A percentile compares a stretch with the other conserved stretches of the same genome.
These are phyloP conservation scores for Ophioninae sp. DNA, from an alignment of 2,888 invertebrate species.

Conservation along the genomic window DNA sequence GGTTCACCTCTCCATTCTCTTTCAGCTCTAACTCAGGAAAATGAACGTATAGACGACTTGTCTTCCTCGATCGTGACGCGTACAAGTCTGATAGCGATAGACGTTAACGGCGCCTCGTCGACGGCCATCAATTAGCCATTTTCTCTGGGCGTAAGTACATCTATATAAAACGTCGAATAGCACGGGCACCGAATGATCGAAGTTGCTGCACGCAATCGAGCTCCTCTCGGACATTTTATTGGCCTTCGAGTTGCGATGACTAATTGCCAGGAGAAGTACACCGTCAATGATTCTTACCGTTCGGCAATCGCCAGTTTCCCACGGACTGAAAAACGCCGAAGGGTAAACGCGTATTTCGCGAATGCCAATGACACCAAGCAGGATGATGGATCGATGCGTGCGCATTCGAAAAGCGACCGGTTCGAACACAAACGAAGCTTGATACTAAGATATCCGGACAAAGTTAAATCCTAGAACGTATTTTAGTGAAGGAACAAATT, in stretches of 20 bases:
- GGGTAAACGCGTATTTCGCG: neutral
- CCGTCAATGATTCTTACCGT: constrained; percentile 24
- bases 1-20: neutral
- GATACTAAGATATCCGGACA: constrained; percentile 3
- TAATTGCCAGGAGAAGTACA: constrained; percentile 69
- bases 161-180: neutral
- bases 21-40: constrained; percentile 1
- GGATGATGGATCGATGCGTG: neutral
- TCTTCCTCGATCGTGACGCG: constrained; percentile 27
- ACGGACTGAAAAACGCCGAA: neutral
- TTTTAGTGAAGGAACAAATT: constrained; percentile 45
- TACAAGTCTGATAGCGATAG: constrained; percentile 41
- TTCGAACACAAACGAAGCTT: neutral
- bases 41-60: constrained; percentile 23
- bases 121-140: constrained; percentile 54
- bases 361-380: neutral
- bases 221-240: constrained; percentile 41
- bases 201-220: constrained; percentile 36
- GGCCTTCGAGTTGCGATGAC: constrained; percentile 64
- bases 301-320: constrained; percentile 11
- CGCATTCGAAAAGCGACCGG: constrained; percentile 41
- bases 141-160: neutral
- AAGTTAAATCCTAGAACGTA: constrained; percentile 20
- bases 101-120: constrained; percentile 49
- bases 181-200: neutral